These are phyloP conservation scores for Poecilia velifera DNA, from an alignment of 2,797 vertebrate species.

Conservation along the genomic window DNA sequence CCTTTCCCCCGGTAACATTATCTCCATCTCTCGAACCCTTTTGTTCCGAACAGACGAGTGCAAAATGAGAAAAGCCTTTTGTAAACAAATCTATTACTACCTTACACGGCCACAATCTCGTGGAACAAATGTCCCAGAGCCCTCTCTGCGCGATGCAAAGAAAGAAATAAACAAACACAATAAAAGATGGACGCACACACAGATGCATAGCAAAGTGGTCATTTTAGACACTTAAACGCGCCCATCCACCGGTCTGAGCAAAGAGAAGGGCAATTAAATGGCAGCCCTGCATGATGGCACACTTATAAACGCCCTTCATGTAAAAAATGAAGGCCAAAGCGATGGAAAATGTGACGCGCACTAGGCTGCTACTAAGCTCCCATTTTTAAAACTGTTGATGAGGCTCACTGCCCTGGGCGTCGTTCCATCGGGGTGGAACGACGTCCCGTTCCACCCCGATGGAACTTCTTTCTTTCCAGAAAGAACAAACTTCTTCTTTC, in stretches of 20 bases:
- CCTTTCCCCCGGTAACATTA: conserved; percentile 68
- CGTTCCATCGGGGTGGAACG: no score
- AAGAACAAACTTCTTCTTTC: no score
- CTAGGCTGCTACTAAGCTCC: not conserved
- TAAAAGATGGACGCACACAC: not conserved
- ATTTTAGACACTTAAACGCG: conserved; percentile 13
- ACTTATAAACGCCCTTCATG: conserved; percentile 5
- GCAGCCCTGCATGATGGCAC: conserved; percentile 1
- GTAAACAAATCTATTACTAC: conserved; percentile 51
- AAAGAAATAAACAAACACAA: conserved; percentile 16
- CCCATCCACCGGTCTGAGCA: conserved; percentile 15
- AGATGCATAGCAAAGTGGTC: conserved; percentile 9
- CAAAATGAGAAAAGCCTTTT: conserved; percentile 59
- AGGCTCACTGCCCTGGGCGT: not conserved
- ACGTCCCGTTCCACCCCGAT: no score
- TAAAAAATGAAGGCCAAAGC: not conserved
- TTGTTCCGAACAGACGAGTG: conserved; percentile 59
- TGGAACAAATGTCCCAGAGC: conserved; percentile 54
- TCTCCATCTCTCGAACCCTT: conserved; percentile 55
- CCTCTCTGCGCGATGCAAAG: conserved; percentile 18
- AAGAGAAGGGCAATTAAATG: conserved; percentile 28
- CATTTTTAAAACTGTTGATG: not conserved
- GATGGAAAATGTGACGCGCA: not conserved
- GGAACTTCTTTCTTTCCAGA: no score
- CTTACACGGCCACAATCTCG: conserved; percentile 36